Evolutionary conservation across 2,888 invertebrate genomes (phyloP), one percentile per base, ranked within the genome.

Genomic region (Leptopilina syphax): DNA sequence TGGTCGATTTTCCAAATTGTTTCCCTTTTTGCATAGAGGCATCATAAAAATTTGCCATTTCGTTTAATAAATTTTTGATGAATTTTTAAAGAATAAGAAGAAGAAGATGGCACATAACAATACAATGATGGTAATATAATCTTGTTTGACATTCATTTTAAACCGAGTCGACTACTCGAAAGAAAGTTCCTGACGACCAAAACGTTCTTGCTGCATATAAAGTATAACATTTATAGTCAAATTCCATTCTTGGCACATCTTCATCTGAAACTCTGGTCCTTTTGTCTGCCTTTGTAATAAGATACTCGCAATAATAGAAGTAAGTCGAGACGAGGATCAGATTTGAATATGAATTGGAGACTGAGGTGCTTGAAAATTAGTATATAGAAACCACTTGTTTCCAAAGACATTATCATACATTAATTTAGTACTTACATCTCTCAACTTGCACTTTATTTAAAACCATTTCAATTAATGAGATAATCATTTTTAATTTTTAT

Each of bases 201-300:
- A 73, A 73, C n/a, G 73, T 54, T 73, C 57, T 57, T 73, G 54
- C 34, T 73, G 73, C 57, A 57, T 73, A 73, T 73, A 57, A 73
- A 73, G 73, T 57, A 57, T 73, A 73, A 73, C 73, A 73, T 73
- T 73, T 54, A 57, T 57, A 73, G 73, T 73, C 73, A 73, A 73
- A 73, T 73, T 73, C 57, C 54, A 57, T 41, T 73, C 73, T 73
- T 54, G n/a, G 73, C 73, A 73, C 73, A 73, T 73, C 73, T 73
- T 73, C 73, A 73, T 57, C 73, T 73, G 54, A 54, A 41, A 57
- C 57, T 73, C 57, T 57, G 73, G 34, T 57, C n/a, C 73, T 57
- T 63, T 73, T 73, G 73, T 73, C 73, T 73, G 73, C 73, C 73
- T 57, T 73, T 73, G 73, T 73, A 73, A 73, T 73, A 73, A 73